phyloP scores from a whole-genome alignment of 2,113 vertebrate species.

The Syngnathus typhle region DNA sequence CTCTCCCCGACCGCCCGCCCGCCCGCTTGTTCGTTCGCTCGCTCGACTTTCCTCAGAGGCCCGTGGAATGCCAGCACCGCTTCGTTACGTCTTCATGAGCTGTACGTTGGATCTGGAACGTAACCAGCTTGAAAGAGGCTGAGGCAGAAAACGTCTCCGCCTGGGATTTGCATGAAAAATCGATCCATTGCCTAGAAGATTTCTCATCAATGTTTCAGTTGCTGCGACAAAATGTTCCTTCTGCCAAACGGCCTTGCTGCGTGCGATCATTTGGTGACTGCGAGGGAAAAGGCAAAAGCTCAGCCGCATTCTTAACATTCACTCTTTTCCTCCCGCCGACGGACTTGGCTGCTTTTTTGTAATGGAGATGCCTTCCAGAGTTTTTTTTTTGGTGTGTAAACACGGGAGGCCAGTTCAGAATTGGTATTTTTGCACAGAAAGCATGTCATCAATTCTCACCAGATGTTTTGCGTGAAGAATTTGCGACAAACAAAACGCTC shows the following conservation, averaged over 20 bases:
- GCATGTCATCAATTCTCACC: slow-evolving; percentile 43
- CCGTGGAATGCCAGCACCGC: background rate
- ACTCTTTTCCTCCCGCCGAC: background rate
- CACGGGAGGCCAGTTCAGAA: slow-evolving; percentile 28
- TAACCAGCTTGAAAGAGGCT: background rate
- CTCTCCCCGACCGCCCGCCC: slow-evolving; percentile 14
- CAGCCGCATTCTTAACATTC: background rate
- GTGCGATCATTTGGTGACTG: slow-evolving; percentile 6
- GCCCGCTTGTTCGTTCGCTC: slow-evolving; percentile 1
- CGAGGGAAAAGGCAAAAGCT: slow-evolving; percentile 13
- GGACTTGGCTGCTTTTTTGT: background rate
- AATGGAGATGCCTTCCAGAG: slow-evolving; percentile 3
- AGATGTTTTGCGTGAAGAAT: slow-evolving; percentile 34
- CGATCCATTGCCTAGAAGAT: background rate
- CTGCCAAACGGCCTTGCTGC: slow-evolving; percentile 13
- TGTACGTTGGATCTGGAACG: background rate
- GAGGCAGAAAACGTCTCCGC: background rate
- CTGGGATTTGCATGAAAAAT: slow-evolving; percentile 12
- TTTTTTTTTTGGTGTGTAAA: slow-evolving; percentile 16
- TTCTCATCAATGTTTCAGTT: slow-evolving; percentile 17
- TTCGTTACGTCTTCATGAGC: background rate
- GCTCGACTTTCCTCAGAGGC: background rate
- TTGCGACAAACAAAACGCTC: slow-evolving; percentile 49
- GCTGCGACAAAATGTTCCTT: slow-evolving; percentile 5
- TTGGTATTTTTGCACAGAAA: slow-evolving; percentile 41